Percentiles rank a stretch among this genome's conserved stretches.
Evolutionary conservation across 2,113 vertebrate genomes (phyloP).

Genomic region (Vulpes vulpes): DNA sequence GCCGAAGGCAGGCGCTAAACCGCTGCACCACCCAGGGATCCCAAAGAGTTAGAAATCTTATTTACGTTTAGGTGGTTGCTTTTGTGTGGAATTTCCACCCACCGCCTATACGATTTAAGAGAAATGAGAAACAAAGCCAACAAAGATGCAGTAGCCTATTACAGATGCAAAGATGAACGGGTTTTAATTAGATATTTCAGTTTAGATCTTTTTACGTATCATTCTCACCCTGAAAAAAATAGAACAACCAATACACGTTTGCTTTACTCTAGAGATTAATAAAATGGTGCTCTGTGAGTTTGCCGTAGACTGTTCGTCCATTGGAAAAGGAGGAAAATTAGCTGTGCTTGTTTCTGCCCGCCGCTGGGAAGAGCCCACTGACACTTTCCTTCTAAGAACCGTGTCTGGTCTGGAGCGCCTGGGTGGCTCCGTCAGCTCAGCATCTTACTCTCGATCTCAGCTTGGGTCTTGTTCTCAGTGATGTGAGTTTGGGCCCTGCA

Average conservation of each 20-base stretch:
- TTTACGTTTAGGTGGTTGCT: not conserved
- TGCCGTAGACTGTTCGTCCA: not conserved
- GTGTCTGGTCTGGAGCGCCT: not conserved
- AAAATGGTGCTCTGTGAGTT: not conserved
- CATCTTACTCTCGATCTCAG: not conserved
- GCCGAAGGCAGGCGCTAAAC: too few species aligned
- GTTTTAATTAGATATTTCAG: constrained; percentile 53
- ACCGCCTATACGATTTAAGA: not conserved
- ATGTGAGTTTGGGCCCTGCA: too few species aligned
- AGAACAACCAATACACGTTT: not conserved
- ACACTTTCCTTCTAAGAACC: not conserved
- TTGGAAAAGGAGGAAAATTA: not conserved
- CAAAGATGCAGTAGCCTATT: not conserved
- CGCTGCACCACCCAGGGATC: too few species aligned
- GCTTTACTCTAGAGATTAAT: not conserved
- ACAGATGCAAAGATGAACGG: not conserved
- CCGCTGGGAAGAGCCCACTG: not conserved
- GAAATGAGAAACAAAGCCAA: constrained; percentile 37
- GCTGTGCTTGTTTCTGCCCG: not conserved
- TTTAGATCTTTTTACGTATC: constrained; percentile 25
- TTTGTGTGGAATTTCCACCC: constrained; percentile 23
- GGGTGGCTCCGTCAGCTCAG: not conserved
- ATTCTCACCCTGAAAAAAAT: not conserved
- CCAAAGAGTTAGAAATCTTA: not conserved
- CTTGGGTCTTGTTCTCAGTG: not conserved